Percentiles rank a stretch among this genome's conserved stretches.
Evolutionary conservation across 1,140 invertebrate genomes (phyloP).

Genomic region (Drosophila punjabiensis): DNA sequence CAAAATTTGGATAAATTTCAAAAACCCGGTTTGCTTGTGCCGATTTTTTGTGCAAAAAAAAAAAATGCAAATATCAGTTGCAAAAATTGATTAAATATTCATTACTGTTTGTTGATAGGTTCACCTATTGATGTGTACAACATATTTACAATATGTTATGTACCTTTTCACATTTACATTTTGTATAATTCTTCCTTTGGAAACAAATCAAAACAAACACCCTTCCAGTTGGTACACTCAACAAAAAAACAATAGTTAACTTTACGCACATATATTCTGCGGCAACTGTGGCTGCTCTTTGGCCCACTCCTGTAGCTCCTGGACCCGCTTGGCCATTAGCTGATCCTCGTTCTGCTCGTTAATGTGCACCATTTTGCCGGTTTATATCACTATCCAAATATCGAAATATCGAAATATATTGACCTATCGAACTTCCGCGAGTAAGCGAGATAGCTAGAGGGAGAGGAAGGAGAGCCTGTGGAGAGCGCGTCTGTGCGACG

Average conservation of each 20-base stretch:
- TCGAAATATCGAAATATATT: not conserved
- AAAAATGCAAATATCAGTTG: conserved; percentile 10
- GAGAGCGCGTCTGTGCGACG: conserved; percentile 66
- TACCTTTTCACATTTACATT: not conserved
- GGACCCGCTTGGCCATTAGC: conserved; percentile 86
- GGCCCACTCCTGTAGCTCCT: conserved; percentile 90
- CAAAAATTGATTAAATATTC: conserved; percentile 8
- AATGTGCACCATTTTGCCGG: conserved; percentile 57
- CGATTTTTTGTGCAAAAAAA: conserved; percentile 3
- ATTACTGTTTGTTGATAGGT: not conserved
- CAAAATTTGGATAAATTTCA: no score
- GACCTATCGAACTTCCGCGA: conserved; percentile 14
- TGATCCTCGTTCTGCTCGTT: conserved; percentile 59
- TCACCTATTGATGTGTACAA: no score
- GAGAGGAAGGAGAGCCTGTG: not conserved
- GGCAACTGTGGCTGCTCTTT: conserved; percentile 91
- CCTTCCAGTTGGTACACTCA: not conserved
- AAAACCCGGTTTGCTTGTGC: not conserved
- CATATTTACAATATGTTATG: not conserved
- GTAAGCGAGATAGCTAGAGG: not conserved
- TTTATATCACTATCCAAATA: not conserved
- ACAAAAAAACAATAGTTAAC: not conserved
- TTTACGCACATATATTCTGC: conserved; percentile 88
- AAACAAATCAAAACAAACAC: not conserved
- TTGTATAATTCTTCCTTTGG: no score